These are phyloP conservation scores for Euura saliciscinereae DNA, from an alignment of 1,140 invertebrate species.

Conservation along the genomic window DNA sequence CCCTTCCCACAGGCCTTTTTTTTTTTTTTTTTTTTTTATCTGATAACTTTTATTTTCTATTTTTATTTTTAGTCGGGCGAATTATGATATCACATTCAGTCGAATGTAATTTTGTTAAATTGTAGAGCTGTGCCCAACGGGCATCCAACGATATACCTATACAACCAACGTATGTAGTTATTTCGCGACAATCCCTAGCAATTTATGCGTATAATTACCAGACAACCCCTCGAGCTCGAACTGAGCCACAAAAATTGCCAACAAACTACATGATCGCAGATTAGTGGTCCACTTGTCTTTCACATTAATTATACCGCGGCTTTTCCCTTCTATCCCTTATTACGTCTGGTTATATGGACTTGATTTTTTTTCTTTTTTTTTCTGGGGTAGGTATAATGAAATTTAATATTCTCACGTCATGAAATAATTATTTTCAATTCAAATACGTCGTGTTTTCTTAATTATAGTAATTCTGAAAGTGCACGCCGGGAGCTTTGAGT, in stretches of 20 bases:
- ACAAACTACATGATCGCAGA: slow-evolving; percentile 39
- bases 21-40: too few relatives aligned
- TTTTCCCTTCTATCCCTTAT: background rate
- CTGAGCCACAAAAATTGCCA: slow-evolving; percentile 39
- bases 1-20: too few relatives aligned
- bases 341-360: background rate
- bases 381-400: background rate
- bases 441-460: background rate
- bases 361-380: background rate
- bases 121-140: too few relatives aligned
- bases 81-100: too few relatives aligned
- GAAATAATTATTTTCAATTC: too few relatives aligned
- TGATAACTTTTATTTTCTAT: too few relatives aligned
- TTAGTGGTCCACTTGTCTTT: slow-evolving; percentile 45
- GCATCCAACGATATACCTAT: slow-evolving; percentile 17
- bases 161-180: slow-evolving; percentile 30
- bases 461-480: background rate
- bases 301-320: slow-evolving; percentile 40
- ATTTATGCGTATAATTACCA: slow-evolving; percentile 46
- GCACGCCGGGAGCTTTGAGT: too few relatives aligned
- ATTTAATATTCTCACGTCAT: too few relatives aligned
- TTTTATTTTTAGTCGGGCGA: too few relatives aligned
- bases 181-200: slow-evolving; percentile 32
- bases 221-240: slow-evolving; percentile 17
- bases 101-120: too few relatives aligned